Evolutionary conservation across 1,140 invertebrate species (phyloP).

Genomic region (Dryas iulia): DNA sequence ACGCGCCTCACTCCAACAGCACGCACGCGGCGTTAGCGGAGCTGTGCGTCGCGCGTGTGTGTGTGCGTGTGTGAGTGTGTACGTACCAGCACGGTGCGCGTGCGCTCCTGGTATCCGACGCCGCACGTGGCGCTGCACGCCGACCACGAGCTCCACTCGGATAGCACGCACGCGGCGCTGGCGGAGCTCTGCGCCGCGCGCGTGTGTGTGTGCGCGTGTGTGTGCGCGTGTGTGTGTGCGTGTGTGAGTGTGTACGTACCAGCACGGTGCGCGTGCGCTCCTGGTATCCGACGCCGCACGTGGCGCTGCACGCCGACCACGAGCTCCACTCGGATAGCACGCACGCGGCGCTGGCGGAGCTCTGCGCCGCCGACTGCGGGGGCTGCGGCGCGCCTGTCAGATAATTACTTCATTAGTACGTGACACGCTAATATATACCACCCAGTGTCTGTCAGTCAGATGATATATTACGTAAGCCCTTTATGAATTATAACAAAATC

Average conservation of each 20-base stretch:
- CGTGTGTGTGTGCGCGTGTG: too few species aligned
- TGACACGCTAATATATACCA: too few species aligned
- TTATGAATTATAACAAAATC: too few species aligned
- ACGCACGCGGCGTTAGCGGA: conserved; percentile 12
- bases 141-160: not conserved
- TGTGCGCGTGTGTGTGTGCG: too few species aligned
- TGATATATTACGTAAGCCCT: too few species aligned
- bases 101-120: conserved; percentile 77
- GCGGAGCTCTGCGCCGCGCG: conserved; percentile 8
- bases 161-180: conserved; percentile 7
- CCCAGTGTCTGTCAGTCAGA: too few species aligned
- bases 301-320: conserved; percentile 65
- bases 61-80: too few species aligned
- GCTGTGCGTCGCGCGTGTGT: too few species aligned
- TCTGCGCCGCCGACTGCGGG: conserved; percentile 1
- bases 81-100: conserved; percentile 71
- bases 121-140: conserved; percentile 82
- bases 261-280: conserved; percentile 80
- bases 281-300: conserved; percentile 81
- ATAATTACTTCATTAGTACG: too few species aligned
- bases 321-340: conserved; percentile 4
- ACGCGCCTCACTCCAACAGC: not conserved
- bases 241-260: too few species aligned
- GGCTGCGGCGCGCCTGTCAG: conserved; percentile 2
- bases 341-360: conserved; percentile 12